Conservation (phyloP, 2,113 vertebrate genomes). For the Tyrannus savana region DNA sequence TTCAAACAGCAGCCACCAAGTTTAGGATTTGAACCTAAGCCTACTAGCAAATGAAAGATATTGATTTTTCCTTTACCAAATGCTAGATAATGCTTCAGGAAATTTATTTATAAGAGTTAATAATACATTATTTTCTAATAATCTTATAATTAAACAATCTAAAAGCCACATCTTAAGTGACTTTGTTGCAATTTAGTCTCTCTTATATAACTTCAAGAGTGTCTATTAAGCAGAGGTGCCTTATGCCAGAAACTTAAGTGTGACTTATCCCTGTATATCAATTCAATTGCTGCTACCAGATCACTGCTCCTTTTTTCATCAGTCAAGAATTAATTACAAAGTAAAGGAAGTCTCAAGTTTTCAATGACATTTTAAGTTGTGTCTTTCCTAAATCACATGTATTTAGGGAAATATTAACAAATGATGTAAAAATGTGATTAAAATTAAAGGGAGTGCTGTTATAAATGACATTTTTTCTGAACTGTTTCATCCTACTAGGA, state of each 20-base stretch:
- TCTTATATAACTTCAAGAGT: conserved; percentile 1
- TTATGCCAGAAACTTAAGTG: not conserved
- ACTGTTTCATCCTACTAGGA: not conserved
- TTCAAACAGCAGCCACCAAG: not conserved
- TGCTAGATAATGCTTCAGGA: not conserved
- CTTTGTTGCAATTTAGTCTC: conserved; percentile 13
- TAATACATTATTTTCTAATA: conserved; percentile 24
- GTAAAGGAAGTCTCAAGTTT: conserved; percentile 50
- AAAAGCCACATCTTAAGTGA: not conserved
- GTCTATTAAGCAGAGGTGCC: not conserved
- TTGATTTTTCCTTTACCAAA: not conserved
- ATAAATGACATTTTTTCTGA: not conserved
- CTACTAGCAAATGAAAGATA: not conserved
- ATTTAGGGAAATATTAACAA: conserved; percentile 35
- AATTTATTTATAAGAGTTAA: not conserved
- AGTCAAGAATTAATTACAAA: conserved; percentile 40
- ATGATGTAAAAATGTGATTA: not conserved
- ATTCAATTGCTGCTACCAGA: conserved; percentile 21
- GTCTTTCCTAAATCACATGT: conserved; percentile 39
- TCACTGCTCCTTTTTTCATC: not conserved
- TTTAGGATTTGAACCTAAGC: not conserved
- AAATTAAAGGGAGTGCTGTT: conserved; percentile 4
- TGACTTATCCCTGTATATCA: conserved; percentile 9
- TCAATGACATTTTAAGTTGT: conserved; percentile 9
- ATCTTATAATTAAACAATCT: conserved; percentile 7